phyloP scores from a whole-genome alignment of 2,797 vertebrate genomes.

The Betta splendens region DNA sequence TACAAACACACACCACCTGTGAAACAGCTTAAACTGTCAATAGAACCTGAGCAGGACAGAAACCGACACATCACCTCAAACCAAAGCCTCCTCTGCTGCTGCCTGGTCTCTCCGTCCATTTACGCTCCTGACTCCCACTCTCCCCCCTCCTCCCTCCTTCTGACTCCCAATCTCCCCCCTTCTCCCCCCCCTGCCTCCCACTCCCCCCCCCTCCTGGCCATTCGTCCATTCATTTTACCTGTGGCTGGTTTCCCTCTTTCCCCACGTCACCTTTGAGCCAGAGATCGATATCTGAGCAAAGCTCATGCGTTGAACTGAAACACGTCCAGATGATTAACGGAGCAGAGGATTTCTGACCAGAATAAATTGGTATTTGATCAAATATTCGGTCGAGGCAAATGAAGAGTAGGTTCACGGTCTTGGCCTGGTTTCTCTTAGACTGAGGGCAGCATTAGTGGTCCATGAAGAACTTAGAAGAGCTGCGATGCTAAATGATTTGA shows the following conservation, averaged over 20 bases:
- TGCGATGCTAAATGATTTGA: neutral
- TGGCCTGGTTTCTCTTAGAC: constrained; percentile 7
- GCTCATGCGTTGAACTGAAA: constrained; percentile 9
- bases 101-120: too few relatives aligned
- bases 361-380: neutral
- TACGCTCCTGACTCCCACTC: too few relatives aligned
- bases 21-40: too few relatives aligned
- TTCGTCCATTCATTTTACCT: too few relatives aligned
- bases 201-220: too few relatives aligned
- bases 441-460: neutral
- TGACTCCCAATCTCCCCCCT: too few relatives aligned
- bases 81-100: too few relatives aligned
- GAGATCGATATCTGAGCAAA: constrained; percentile 40
- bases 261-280: constrained; percentile 28
- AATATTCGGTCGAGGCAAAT: neutral
- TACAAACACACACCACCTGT: too few relatives aligned
- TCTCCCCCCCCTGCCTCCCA: too few relatives aligned
- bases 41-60: too few relatives aligned
- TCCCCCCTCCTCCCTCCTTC: too few relatives aligned
- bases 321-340: neutral
- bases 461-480: neutral
- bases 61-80: too few relatives aligned
- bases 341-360: constrained; percentile 2
- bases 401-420: constrained; percentile 10
- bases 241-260: constrained; percentile 32